Conservation (phyloP, 1,140 invertebrate genomes). For the Temnothorax curvispinosus region DNA sequence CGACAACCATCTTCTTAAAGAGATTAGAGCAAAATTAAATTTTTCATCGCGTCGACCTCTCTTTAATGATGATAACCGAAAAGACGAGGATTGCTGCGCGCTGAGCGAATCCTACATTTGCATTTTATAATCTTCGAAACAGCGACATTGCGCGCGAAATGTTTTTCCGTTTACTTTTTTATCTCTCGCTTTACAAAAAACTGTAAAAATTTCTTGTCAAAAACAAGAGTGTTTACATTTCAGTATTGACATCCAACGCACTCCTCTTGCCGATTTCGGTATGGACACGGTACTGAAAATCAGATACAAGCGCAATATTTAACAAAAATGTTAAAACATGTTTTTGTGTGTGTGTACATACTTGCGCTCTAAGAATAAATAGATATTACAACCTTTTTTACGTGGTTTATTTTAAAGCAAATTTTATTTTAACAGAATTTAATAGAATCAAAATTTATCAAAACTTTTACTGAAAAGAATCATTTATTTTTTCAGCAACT, state of each 20-base stretch:
- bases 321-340: constrained; percentile 3
- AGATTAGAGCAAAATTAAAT: constrained; percentile 68
- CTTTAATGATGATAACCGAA: constrained; percentile 41
- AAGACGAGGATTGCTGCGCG: constrained; percentile 23
- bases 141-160: neutral
- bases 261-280: neutral
- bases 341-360: neutral
- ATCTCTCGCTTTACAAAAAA: neutral
- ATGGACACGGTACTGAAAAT: neutral
- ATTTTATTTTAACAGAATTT: neutral
- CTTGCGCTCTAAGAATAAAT: neutral
- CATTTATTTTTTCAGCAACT: neutral
- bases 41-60: constrained; percentile 52
- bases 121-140: constrained; percentile 37
- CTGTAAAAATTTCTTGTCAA: neutral
- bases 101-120: constrained; percentile 7
- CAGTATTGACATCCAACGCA: neutral
- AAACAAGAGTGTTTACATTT: neutral
- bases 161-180: neutral
- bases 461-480: neutral
- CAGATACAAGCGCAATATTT: neutral
- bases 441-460: neutral
- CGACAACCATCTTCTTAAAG: constrained; percentile 46
- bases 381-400: neutral
- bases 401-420: neutral